Percentiles rank a stretch among this genome's conserved stretches.
phyloP scores from a whole-genome alignment of 1,140 invertebrate genomes.

The Lycorma delicatula region DNA sequence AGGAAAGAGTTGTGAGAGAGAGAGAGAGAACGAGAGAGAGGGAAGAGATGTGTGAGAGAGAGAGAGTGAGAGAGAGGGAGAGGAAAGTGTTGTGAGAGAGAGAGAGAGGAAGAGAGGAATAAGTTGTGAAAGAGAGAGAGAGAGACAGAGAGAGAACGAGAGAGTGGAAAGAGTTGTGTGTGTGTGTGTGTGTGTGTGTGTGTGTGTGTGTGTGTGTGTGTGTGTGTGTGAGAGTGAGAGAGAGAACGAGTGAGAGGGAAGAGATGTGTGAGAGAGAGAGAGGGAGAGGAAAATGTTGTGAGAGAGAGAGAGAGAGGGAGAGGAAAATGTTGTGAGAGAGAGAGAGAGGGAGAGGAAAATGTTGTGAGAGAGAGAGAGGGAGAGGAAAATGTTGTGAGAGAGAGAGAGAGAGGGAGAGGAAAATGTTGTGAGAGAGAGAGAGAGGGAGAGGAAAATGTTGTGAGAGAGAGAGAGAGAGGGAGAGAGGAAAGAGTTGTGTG shows the following conservation, averaged over 20 bases:
- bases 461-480: too few species aligned
- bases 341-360: constrained; percentile 7
- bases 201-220: not conserved
- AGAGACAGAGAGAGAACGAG: constrained; percentile 1
- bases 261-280: constrained; percentile 3
- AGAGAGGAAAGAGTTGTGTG: too few species aligned
- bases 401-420: constrained; percentile 9
- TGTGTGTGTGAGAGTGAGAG: not conserved
- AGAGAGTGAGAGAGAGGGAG: too few species aligned
- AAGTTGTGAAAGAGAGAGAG: not conserved
- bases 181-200: not conserved
- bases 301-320: constrained; percentile 11
- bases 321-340: constrained; percentile 2
- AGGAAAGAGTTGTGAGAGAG: too few species aligned
- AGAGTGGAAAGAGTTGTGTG: not conserved
- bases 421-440: constrained; percentile 5
- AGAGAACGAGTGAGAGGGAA: not conserved
- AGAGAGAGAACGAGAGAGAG: too few species aligned
- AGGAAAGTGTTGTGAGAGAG: too few species aligned
- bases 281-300: not conserved
- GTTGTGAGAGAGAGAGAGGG: constrained; percentile 5
- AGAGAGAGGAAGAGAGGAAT: not conserved
- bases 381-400: constrained; percentile 4
- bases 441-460: too few species aligned
- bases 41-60: too few species aligned